Evolutionary conservation across 2,797 vertebrate species (phyloP).

Genomic region (Anguilla marmorata): DNA sequence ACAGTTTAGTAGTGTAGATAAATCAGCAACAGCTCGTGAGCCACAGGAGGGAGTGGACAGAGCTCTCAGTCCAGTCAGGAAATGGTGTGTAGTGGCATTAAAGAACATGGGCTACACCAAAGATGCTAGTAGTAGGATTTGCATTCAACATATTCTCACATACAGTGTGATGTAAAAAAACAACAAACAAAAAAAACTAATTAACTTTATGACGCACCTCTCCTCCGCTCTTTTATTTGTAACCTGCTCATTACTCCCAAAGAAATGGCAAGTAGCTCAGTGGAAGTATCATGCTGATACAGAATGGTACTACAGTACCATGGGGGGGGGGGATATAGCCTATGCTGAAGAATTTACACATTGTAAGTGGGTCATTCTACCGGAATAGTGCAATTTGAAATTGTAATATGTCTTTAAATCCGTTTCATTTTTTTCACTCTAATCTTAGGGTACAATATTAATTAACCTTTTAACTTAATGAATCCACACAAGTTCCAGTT

Average conservation of each 20-base stretch:
- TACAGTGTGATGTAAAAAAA: not conserved
- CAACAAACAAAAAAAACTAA: not conserved
- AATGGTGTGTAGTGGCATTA: not conserved
- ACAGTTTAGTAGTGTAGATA: not conserved
- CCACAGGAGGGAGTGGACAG: not conserved
- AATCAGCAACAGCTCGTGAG: not conserved
- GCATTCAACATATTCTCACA: not conserved
- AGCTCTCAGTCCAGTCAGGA: not conserved
- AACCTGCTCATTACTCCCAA: not conserved
- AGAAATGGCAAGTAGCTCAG: not conserved
- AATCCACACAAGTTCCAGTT: too few species aligned
- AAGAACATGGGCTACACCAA: too few species aligned
- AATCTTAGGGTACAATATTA: too few species aligned
- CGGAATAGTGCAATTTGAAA: too few species aligned
- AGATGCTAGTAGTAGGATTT: not conserved
- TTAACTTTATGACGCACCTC: not conserved
- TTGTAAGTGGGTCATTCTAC: too few species aligned
- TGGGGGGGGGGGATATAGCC: not conserved
- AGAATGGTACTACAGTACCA: not conserved
- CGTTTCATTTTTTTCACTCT: too few species aligned
- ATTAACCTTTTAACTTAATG: too few species aligned
- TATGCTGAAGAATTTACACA: too few species aligned
- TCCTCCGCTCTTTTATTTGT: not conserved
- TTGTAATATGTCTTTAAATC: too few species aligned
- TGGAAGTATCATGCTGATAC: not conserved